A percentile compares a stretch with the other conserved stretches of the same genome.
Conservation (phyloP, 2,888 invertebrate genomes). For the Lingula anatina region DNA sequence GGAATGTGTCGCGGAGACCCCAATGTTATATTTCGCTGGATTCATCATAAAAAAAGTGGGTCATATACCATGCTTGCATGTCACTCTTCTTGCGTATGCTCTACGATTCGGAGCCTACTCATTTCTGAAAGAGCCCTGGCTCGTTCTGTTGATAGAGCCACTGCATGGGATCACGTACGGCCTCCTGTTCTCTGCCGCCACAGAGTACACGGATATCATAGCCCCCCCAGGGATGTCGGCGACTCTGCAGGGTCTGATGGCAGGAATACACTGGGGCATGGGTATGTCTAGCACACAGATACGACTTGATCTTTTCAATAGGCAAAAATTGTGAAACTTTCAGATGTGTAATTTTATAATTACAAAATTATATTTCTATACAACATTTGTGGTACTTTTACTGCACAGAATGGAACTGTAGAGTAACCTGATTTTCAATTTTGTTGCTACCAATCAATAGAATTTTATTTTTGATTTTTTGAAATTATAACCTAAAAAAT, state of each 20-base stretch:
- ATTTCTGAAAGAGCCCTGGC: constrained; percentile 73
- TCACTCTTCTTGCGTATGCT: constrained; percentile 75
- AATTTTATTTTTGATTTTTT: too few species aligned
- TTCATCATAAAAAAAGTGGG: constrained; percentile 70
- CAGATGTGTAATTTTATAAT: too few species aligned
- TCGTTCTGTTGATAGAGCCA: constrained; percentile 77
- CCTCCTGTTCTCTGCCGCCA: constrained; percentile 86
- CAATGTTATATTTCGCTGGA: constrained; percentile 69
- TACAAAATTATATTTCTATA: too few species aligned
- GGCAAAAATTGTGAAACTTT: too few species aligned
- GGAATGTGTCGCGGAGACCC: constrained; percentile 31
- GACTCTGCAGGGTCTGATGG: constrained; percentile 79
- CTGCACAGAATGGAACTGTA: too few species aligned
- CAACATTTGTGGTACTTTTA: too few species aligned
- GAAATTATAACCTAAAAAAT: too few species aligned
- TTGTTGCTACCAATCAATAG: too few species aligned
- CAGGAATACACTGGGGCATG: constrained; percentile 84
- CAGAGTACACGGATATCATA: constrained; percentile 83
- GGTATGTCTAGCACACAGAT: too few species aligned
- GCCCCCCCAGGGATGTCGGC: constrained; percentile 77
- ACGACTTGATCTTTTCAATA: too few species aligned
- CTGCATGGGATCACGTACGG: constrained; percentile 85
- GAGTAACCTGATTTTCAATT: too few species aligned
- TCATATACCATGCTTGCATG: constrained; percentile 75
- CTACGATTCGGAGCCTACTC: constrained; percentile 79